Evolutionary conservation across 2,888 invertebrate species (phyloP).

Genomic region (Diaphora mendica): DNA sequence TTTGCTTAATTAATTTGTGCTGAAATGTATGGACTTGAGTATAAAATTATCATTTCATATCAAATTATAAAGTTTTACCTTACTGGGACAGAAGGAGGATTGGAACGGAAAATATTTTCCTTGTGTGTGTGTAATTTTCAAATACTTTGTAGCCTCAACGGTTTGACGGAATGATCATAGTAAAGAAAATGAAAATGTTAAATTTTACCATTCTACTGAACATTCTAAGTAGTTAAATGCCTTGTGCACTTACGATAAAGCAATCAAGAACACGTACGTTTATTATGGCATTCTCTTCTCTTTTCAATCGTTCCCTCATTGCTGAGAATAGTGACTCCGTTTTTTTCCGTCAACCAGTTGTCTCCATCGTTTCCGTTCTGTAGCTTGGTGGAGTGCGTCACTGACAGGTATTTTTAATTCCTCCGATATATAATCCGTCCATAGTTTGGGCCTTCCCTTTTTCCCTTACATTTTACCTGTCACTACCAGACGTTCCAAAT

Average conservation of each 20-base stretch:
- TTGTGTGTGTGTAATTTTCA: background rate
- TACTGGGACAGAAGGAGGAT: background rate
- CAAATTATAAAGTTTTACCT: background rate
- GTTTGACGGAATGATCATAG: background rate
- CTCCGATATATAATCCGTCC: too few relatives aligned
- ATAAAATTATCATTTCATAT: conserved; percentile 9
- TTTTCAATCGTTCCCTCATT: too few relatives aligned
- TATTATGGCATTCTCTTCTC: background rate
- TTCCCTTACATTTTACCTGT: too few relatives aligned
- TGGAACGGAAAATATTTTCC: background rate
- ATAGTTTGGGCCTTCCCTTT: too few relatives aligned
- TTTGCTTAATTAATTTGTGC: conserved; percentile 16
- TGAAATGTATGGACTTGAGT: conserved; percentile 10
- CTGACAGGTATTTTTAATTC: too few relatives aligned
- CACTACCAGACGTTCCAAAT: too few relatives aligned
- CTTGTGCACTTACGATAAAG: conserved; percentile 4
- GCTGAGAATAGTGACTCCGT: too few relatives aligned
- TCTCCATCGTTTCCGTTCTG: too few relatives aligned
- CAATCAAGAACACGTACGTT: conserved; percentile 20
- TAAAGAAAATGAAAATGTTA: too few relatives aligned
- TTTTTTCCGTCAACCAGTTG: too few relatives aligned
- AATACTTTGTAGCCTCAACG: background rate
- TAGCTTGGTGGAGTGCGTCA: too few relatives aligned
- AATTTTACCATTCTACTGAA: too few relatives aligned
- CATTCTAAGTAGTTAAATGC: background rate